Percentiles rank a stretch among this genome's conserved stretches.
phyloP scores from a whole-genome alignment of 1,140 invertebrate species.

The Megalopta genalis region DNA sequence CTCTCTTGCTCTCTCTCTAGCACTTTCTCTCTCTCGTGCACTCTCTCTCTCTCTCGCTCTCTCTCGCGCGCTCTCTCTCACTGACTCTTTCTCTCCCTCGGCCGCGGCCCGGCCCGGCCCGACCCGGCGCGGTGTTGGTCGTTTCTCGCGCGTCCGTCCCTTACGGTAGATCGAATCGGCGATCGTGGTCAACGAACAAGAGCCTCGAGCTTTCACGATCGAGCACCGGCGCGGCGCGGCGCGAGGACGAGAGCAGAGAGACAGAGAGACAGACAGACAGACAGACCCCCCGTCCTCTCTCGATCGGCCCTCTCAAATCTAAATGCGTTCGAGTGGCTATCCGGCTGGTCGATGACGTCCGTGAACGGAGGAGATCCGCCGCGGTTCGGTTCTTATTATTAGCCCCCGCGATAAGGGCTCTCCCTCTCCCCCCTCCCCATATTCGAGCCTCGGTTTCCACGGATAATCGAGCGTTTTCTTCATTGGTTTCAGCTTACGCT shows the following conservation, averaged over 20 bases:
- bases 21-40: too few species aligned
- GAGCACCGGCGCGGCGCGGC: background rate
- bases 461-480: background rate
- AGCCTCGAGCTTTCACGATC: background rate
- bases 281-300: background rate
- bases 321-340: conserved; percentile 2
- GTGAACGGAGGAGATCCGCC: background rate
- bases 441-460: too few species aligned
- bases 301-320: background rate
- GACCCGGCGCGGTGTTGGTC: background rate
- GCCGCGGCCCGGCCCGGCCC: too few species aligned
- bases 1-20: background rate
- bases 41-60: too few species aligned
- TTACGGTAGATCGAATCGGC: conserved; percentile 31
- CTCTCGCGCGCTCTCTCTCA: too few species aligned
- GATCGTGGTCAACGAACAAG: background rate
- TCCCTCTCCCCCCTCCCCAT: too few species aligned
- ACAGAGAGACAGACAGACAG: too few species aligned
- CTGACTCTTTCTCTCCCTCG: too few species aligned
- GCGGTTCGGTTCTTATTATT: background rate
- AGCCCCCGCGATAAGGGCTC: conserved; percentile 1
- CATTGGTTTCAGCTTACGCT: background rate
- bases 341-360: background rate
- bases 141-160: conserved; percentile 8
- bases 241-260: background rate